phyloP scores from a whole-genome alignment of 2,797 vertebrate species.

The Setipinna tenuifilis region DNA sequence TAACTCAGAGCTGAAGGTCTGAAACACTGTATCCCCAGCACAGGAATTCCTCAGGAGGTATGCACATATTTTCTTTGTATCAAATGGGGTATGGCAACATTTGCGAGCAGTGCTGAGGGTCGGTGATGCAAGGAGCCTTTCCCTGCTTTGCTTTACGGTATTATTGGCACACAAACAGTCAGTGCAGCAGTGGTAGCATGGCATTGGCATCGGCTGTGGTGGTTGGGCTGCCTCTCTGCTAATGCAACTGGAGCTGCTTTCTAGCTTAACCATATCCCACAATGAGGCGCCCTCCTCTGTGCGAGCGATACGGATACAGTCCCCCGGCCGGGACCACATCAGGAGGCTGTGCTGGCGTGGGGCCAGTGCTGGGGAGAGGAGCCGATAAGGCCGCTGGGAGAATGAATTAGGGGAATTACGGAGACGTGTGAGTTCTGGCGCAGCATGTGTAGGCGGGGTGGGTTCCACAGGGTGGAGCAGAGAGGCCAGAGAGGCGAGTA shows the following conservation, averaged over 20 bases:
- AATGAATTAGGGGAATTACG: conserved; percentile 44
- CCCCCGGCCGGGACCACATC: conserved; percentile 6
- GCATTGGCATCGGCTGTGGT: background rate
- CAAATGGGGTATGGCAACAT: background rate
- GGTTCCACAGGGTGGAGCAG: background rate
- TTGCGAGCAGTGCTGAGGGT: background rate
- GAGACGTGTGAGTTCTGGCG: conserved; percentile 39
- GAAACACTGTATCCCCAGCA: too few species aligned
- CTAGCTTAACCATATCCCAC: conserved; percentile 35
- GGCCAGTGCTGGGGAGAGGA: conserved; percentile 29
- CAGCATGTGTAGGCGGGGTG: conserved; percentile 15
- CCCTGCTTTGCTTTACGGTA: background rate
- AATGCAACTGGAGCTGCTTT: conserved; percentile 27
- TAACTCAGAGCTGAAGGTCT: too few species aligned
- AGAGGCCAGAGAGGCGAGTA: too few species aligned
- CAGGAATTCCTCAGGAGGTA: too few species aligned
- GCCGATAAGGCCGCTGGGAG: conserved; percentile 23
- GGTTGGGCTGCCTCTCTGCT: background rate
- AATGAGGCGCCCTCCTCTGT: conserved; percentile 17
- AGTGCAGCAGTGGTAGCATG: background rate
- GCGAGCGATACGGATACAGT: conserved; percentile 10
- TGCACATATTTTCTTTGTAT: too few species aligned
- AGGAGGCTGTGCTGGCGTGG: conserved; percentile 47
- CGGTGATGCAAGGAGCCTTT: background rate
- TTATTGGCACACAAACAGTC: background rate